Evolutionary conservation across 2,113 vertebrate species (phyloP).

Genomic region (Tympanuchus pallidicinctus): DNA sequence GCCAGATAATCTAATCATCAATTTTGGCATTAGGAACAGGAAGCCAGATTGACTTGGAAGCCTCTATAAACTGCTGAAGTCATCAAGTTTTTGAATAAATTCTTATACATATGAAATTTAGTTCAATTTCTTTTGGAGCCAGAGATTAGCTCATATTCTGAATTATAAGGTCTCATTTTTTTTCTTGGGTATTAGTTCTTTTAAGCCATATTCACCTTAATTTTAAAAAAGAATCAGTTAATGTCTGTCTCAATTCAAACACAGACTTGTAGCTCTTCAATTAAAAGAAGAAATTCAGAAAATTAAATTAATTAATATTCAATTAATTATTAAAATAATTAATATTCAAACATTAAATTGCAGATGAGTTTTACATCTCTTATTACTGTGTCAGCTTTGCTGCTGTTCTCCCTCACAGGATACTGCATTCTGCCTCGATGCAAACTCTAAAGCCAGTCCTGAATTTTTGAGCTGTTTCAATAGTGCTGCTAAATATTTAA

Average conservation of each 20-base stretch:
- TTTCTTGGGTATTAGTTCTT: background rate
- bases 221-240: background rate
- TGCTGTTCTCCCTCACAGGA: background rate
- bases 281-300: background rate
- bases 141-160: background rate
- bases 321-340: too few species aligned
- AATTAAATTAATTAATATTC: background rate
- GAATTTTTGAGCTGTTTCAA: background rate
- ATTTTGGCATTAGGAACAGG: background rate
- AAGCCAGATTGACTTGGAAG: background rate
- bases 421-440: background rate
- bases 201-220: background rate
- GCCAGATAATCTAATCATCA: background rate
- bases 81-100: background rate
- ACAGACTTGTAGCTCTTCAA: background rate
- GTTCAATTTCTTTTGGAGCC: rapidly evolving
- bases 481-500: conserved; percentile 26
- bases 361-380: background rate
- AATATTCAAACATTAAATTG: conserved; percentile 10
- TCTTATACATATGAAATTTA: background rate
- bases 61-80: background rate
- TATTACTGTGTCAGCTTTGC: background rate
- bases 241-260: background rate
- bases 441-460: background rate
- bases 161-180: background rate